Percentiles rank a stretch among this genome's conserved stretches.
These are phyloP conservation scores for Pangasius djambal DNA, from an alignment of 2,797 vertebrate genomes.

Conservation along the genomic window DNA sequence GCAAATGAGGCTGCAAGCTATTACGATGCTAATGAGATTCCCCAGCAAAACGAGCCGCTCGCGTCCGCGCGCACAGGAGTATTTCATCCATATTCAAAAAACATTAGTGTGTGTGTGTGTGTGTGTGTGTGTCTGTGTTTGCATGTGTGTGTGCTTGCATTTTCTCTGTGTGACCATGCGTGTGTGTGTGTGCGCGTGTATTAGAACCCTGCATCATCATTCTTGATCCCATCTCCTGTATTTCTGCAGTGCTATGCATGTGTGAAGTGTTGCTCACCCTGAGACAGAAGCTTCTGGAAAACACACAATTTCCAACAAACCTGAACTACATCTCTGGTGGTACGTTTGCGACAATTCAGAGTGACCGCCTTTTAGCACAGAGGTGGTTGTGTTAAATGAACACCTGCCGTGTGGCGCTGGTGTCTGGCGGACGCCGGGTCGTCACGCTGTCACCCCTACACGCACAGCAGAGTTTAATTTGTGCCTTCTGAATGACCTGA, in stretches of 20 bases:
- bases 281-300: conserved; percentile 12
- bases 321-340: not conserved
- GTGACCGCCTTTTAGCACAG: not conserved
- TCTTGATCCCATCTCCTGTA: conserved; percentile 5
- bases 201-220: conserved; percentile 43
- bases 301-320: not conserved
- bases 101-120: conserved; percentile 68
- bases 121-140: conserved; percentile 50
- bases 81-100: conserved; percentile 84
- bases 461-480: conserved; percentile 10
- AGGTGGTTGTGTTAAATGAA: conserved; percentile 1
- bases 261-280: conserved; percentile 24
- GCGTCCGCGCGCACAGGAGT: conserved; percentile 68
- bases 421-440: not conserved
- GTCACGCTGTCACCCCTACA: conserved; percentile 10
- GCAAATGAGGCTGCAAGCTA: conserved; percentile 86
- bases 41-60: conserved; percentile 79
- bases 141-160: not conserved
- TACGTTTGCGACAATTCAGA: conserved; percentile 21
- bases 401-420: not conserved
- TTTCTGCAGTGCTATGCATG: conserved; percentile 30
- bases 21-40: conserved; percentile 87
- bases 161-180: conserved; percentile 20
- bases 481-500: conserved; percentile 11
- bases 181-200: conserved; percentile 50